Conservation (phyloP, 2,113 vertebrate genomes). For the Indicator maculatus region DNA sequence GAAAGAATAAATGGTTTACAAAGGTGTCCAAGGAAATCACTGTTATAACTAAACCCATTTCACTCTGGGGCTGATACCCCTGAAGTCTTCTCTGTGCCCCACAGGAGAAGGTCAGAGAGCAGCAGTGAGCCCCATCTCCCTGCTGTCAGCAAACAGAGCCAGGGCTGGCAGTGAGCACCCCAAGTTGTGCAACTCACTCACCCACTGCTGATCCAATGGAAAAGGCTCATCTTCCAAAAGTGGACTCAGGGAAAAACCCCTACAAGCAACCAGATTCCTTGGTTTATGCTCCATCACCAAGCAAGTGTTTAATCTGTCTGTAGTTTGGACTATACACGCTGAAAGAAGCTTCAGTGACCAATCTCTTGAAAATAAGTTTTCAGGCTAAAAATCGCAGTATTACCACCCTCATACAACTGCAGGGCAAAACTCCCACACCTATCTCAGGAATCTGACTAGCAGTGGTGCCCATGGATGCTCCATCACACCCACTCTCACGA, state of each 20-base stretch:
- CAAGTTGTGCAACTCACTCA: accelerated
- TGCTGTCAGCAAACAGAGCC: accelerated
- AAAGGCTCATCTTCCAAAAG: not conserved
- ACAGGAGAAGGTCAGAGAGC: accelerated
- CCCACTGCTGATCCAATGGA: accelerated
- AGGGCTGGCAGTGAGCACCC: not conserved
- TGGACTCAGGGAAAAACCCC: not conserved
- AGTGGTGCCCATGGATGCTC: accelerated
- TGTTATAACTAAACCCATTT: not conserved
- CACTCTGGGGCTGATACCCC: not conserved
- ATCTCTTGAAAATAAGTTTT: not conserved
- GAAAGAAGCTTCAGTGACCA: not conserved
- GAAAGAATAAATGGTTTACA: not conserved
- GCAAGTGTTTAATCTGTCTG: not conserved
- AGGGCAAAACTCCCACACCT: not conserved
- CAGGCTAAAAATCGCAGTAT: not conserved
- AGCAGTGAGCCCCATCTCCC: not conserved
- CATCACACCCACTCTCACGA: not conserved
- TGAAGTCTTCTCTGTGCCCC: not conserved
- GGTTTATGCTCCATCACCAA: not conserved
- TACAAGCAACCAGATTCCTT: not conserved
- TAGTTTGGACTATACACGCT: not conserved
- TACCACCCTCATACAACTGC: accelerated
- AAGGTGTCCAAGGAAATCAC: not conserved
- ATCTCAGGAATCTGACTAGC: not conserved